Base-by-base conservation (phyloP, 2,797 vertebrate species). In the Scolopax bukidnonensis region DNA sequence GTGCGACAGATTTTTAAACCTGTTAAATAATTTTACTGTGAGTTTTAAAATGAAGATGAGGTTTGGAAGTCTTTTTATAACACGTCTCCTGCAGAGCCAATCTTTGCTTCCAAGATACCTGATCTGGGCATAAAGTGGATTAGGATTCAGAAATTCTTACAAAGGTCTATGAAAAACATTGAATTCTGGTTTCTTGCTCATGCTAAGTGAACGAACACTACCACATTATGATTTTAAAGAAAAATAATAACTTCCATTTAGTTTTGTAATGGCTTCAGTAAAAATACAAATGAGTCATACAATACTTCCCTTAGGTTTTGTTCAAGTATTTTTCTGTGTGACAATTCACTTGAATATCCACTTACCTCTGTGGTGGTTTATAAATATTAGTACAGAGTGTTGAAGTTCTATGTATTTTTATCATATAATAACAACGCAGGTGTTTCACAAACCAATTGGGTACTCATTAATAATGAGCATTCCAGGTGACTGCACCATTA, bases 321-420 rank as follows among this genome's bases (percentile, higher is more conserved):
- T 50, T 84, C 1, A 89, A 94, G 54, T 70, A 76, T 84, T 92
- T 90, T 93, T 71, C 77, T 80, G 40, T 57, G 60, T 71, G 75
- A 90, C 57, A 92, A n/a, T 77, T 91, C 71, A 71, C 32, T 79
- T 41, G 70, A 84, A 45, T 80, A 91, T 12, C 57, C 73, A 94
- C 88, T 95, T 96, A 95, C 90, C 86, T 87, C 81, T 45, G 57
- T 45, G 53, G 71, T 75, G 65, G 41, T 78, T 96, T 95, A 94
- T 89, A 93, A 94, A 90, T 69, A 92, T 54, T 75, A 89, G 71
- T 74, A 95, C 30, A 95, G 61, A 89, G 63, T 64, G 65, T 5
- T 80, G 33, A 84, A 87, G 45, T 84, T 90, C 84, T 71, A 51
- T 43, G 38, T 80, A 89, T 87, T 95, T 93, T 80, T 88, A 89